Evolutionary conservation across 2,797 vertebrate genomes (phyloP).

Genomic region (Catharus ustulatus): DNA sequence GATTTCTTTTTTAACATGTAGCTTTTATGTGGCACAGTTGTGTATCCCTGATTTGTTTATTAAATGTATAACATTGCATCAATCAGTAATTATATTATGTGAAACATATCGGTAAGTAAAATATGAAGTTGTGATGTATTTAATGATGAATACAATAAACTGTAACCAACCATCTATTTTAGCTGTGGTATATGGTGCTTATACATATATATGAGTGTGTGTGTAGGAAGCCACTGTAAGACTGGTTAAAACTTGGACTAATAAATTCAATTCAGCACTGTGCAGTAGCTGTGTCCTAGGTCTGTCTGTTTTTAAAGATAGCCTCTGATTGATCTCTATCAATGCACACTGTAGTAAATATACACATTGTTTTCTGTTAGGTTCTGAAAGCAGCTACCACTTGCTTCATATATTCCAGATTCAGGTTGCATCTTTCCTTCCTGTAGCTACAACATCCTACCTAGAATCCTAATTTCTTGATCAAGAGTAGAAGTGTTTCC

Average conservation of each 20-base stretch:
- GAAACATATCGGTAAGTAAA: neutral
- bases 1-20: neutral
- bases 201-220: too few species aligned
- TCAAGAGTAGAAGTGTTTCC: neutral
- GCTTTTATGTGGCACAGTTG: neutral
- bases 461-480: neutral
- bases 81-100: neutral
- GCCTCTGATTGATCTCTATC: neutral
- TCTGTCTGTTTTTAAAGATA: neutral
- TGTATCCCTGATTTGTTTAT: neutral
- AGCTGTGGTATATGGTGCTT: neutral
- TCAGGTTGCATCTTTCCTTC: neutral
- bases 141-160: neutral
- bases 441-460: neutral
- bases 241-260: neutral
- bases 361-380: rapidly evolving
- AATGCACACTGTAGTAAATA: neutral
- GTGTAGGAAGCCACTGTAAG: neutral
- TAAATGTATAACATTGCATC: neutral
- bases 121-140: neutral
- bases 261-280: neutral
- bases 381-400: neutral
- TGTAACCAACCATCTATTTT: neutral
- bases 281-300: neutral
- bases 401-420: neutral